Evolutionary conservation across 2,888 invertebrate genomes (phyloP).

Genomic region (Eupeodes latifasciatus): DNA sequence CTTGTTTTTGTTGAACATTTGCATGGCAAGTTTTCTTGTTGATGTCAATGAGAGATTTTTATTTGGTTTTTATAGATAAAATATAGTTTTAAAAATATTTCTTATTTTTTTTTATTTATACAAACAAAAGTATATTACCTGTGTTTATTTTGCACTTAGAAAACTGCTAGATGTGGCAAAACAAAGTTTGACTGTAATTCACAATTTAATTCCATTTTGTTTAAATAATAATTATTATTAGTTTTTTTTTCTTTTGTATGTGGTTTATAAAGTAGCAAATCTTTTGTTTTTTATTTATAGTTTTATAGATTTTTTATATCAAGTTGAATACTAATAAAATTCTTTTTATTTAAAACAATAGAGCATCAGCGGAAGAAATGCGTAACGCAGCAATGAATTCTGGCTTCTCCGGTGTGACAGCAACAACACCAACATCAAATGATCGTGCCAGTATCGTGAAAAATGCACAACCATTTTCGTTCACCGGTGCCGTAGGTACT

Average conservation of each 20-base stretch:
- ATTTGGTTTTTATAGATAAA: not conserved
- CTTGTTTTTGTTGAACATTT: conserved; percentile 62
- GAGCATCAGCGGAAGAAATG: conserved; percentile 93
- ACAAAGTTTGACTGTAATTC: not conserved
- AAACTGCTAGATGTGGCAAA: conserved; percentile 40
- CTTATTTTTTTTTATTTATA: not conserved
- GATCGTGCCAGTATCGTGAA: conserved; percentile 91
- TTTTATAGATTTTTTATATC: conserved; percentile 1
- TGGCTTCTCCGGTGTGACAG: conserved; percentile 78
- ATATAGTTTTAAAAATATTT: not conserved
- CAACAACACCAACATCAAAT: conserved; percentile 84
- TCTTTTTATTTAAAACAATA: conserved; percentile 82
- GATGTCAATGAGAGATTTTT: conserved; percentile 7
- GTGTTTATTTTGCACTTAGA: conserved; percentile 41
- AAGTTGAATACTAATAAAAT: conserved; percentile 27
- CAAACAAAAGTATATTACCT: not conserved
- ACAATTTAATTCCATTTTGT: conserved; percentile 12
- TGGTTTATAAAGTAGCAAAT: conserved; percentile 39
- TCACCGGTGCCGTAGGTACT: conserved; percentile 88
- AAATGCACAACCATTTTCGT: conserved; percentile 92
- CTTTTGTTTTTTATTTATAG: conserved; percentile 16
- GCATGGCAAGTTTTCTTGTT: conserved; percentile 72
- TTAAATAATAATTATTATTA: conserved; percentile 11
- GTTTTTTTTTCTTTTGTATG: conserved; percentile 27
- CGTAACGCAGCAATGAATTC: conserved; percentile 87